Base-by-base conservation (phyloP, 2,888 invertebrate genomes). In the Minunthozetes semirufus region DNA sequence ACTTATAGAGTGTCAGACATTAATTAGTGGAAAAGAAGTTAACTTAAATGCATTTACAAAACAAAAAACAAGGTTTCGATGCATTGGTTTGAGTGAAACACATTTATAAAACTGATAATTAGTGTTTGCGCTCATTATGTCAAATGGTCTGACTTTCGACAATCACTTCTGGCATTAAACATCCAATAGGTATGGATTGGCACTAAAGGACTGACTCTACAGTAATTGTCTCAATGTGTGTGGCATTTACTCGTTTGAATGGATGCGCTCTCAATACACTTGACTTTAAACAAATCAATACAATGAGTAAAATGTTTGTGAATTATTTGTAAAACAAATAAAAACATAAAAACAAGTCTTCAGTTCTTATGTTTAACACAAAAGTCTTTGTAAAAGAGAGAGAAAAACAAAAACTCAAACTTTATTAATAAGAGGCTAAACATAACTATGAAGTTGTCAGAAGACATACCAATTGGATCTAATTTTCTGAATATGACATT, bases 1-100 rank as follows among this genome's bases (percentile, higher is more conserved):
- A 63, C 63, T 33, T 63, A 63, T 56, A 25, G 56, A 6, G 59
- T 59, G 17, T 63, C 33, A 33, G 63, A 33, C 63, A 63, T 63
- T 63, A 63, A 63, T 63, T 63, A 63, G 63, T 63, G 8, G 29
- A 17, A 53, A 53, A 46, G 25, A 56, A 56, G 56, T 56, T 56
- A 63, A 63, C 29, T 63, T 63, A 63, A 33, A 63, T 33, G 63
- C 29, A 63, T 33, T 63, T 29, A 63, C 63, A 63, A 63, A 63
- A n/a, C 63, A 63, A 63, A 63, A 63, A 63, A 63, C 63, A 63
- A 63, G 33, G 63, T 63, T 63, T 63, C 6, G 63, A 63, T 63
- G 29, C 33, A 11, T 29, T 63, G 19, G 33, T 5, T 53, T 11
- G 53, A 33, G 29, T 63, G 5, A 15, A 56, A 56, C 56, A 33